Conservation (phyloP, 1,140 invertebrate genomes). For the Drosophila subobscura region DNA sequence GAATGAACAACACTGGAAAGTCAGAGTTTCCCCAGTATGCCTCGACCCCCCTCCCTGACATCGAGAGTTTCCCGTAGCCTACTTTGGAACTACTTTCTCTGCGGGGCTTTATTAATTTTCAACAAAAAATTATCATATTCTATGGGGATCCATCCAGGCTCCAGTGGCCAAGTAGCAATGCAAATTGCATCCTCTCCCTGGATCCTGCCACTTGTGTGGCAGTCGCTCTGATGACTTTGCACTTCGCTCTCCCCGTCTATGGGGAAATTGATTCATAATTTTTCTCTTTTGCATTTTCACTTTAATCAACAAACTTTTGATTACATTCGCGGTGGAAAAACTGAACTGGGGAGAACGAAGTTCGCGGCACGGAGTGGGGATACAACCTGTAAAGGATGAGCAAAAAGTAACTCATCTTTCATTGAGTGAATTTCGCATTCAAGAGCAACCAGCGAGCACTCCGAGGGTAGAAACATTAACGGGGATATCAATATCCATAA, state of each 20-base stretch:
- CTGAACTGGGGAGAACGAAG: background rate
- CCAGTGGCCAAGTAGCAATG: conserved; percentile 17
- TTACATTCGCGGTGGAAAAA: conserved; percentile 24
- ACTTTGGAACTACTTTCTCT: background rate
- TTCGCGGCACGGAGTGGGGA: no score
- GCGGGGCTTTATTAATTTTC: no score
- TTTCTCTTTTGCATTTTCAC: conserved; percentile 58
- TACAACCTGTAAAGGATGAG: background rate
- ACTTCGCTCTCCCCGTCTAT: conserved; percentile 33
- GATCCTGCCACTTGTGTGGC: conserved; percentile 22
- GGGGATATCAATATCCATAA: background rate
- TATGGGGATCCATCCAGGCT: no score
- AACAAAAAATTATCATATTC: no score
- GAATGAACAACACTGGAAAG: conserved; percentile 14
- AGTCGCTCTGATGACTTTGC: conserved; percentile 51
- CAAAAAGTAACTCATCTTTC: conserved; percentile 2
- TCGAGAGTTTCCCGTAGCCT: background rate
- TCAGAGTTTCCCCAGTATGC: background rate
- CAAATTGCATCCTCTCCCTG: conserved; percentile 17
- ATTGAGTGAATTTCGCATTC: no score
- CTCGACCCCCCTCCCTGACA: background rate
- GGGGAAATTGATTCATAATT: conserved; percentile 75
- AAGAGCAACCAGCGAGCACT: no score
- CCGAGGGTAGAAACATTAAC: background rate
- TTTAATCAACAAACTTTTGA: conserved; percentile 66